phyloP scores from a whole-genome alignment of 2,888 invertebrate species.

The Athalia circularis region DNA sequence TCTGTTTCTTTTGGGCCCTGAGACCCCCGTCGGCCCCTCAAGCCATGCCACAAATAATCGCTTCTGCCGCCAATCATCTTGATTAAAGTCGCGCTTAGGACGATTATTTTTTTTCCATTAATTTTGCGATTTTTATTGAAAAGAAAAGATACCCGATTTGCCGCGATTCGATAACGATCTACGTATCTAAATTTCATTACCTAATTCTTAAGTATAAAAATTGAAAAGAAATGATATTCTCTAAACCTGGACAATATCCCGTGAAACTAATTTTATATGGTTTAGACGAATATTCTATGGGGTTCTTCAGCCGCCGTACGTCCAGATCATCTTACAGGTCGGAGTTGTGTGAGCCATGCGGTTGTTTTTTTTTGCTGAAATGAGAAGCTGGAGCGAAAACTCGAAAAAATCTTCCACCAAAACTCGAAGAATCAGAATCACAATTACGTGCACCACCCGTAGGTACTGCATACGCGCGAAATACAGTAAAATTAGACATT shows the following conservation, averaged over 20 bases:
- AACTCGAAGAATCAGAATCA: neutral
- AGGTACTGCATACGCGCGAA: too few species aligned
- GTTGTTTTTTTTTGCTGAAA: slow-evolving; percentile 4
- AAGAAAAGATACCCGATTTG: neutral
- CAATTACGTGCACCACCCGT: too few species aligned
- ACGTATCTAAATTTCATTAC: too few species aligned
- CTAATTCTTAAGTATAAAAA: too few species aligned
- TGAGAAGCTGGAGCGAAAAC: slow-evolving; percentile 24
- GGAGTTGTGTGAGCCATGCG: slow-evolving; percentile 36
- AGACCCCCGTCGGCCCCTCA: slow-evolving; percentile 12
- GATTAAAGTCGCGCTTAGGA: slow-evolving; percentile 22
- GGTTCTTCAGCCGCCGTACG: neutral
- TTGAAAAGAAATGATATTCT: too few species aligned
- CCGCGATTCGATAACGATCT: too few species aligned
- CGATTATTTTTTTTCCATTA: neutral
- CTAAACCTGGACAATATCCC: too few species aligned
- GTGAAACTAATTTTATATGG: too few species aligned
- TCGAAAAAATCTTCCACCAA: neutral
- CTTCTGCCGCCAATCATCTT: slow-evolving; percentile 30
- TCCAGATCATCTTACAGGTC: slow-evolving; percentile 37
- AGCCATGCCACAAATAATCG: slow-evolving; percentile 17
- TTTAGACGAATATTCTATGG: neutral
- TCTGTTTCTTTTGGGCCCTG: too few species aligned
- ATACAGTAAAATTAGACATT: too few species aligned
- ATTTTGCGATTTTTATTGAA: neutral